Conservation (phyloP, 2,888 invertebrate species). For the Nomada flava region DNA sequence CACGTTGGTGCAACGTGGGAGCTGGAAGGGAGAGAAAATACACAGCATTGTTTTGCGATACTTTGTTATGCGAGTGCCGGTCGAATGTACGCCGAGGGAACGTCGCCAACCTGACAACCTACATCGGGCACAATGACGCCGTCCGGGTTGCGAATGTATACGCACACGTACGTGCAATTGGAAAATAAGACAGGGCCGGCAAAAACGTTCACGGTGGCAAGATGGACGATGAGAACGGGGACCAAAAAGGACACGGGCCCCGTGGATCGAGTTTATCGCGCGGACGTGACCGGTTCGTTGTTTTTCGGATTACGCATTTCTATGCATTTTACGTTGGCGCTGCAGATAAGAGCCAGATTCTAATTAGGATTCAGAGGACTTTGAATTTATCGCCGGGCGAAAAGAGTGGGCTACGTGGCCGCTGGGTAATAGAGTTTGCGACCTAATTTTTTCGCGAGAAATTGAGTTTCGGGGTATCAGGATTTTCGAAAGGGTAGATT, state of each 20-base stretch:
- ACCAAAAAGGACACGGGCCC: neutral
- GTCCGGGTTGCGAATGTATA: constrained; percentile 23
- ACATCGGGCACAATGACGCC: constrained; percentile 78
- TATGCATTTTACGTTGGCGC: constrained; percentile 15
- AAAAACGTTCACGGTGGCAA: constrained; percentile 35
- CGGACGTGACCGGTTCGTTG: constrained; percentile 27
- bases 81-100: constrained; percentile 59
- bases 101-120: constrained; percentile 77
- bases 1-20: constrained; percentile 14
- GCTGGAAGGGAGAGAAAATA: constrained; percentile 37
- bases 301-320: constrained; percentile 18
- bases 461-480: too few species aligned
- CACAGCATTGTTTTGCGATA: constrained; percentile 75
- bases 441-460: neutral
- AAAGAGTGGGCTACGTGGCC: neutral
- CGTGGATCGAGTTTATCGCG: constrained; percentile 19
- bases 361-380: constrained; percentile 25
- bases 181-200: constrained; percentile 66
- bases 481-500: neutral
- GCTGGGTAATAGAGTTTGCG: neutral
- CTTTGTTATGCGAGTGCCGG: constrained; percentile 76
- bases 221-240: constrained; percentile 54
- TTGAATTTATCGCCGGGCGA: constrained; percentile 10
- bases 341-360: constrained; percentile 11
- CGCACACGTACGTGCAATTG: constrained; percentile 49